phyloP scores from a whole-genome alignment of 1,140 invertebrate genomes.

The Diprion similis region DNA sequence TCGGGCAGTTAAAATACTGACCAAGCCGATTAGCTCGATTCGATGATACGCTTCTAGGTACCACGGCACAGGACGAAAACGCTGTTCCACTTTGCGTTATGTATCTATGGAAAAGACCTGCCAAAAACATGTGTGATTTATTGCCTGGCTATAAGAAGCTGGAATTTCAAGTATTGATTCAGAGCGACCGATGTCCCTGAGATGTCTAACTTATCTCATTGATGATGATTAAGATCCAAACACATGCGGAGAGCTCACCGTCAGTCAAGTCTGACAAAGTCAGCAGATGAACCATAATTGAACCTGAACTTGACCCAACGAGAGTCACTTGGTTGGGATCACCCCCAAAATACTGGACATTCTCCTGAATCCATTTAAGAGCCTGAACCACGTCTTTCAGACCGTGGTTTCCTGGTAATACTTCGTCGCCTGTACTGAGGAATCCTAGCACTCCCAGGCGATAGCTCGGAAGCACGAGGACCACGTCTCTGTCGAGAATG shows the following conservation, averaged over 20 bases:
- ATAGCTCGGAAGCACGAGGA: neutral
- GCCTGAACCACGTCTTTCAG: conserved; percentile 55
- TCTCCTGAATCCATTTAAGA: conserved; percentile 54
- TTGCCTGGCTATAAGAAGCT: neutral
- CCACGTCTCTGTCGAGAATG: neutral
- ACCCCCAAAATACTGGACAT: conserved; percentile 58
- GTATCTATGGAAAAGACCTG: neutral
- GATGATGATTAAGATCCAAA: neutral
- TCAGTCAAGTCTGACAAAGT: conserved; percentile 40
- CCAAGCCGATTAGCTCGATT: neutral
- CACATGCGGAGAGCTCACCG: conserved; percentile 28
- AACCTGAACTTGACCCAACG: conserved; percentile 54
- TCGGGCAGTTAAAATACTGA: neutral
- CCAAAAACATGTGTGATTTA: neutral
- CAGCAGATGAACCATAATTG: conserved; percentile 41
- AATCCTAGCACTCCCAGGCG: neutral
- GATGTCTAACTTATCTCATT: neutral
- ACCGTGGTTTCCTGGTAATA: conserved; percentile 42
- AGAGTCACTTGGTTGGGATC: conserved; percentile 56
- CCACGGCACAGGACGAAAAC: neutral
- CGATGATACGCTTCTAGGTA: neutral
- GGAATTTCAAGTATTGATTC: neutral
- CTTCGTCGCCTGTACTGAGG: neutral
- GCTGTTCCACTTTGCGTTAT: neutral
- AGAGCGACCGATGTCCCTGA: neutral